phyloP scores from a whole-genome alignment of 2,113 vertebrate species.

The Rynchops niger region DNA sequence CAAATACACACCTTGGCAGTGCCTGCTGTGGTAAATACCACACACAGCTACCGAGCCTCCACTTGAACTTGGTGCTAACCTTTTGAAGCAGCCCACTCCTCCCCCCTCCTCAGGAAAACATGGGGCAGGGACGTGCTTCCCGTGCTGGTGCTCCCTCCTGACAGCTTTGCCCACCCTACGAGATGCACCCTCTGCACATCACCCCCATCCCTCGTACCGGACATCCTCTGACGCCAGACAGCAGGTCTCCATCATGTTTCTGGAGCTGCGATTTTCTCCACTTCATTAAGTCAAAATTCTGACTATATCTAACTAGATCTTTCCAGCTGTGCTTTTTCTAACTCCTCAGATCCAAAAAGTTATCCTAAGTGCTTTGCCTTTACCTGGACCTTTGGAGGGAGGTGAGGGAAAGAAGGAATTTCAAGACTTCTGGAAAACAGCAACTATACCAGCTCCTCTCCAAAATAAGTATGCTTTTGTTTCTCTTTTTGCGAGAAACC shows the following conservation, averaged over 20 bases:
- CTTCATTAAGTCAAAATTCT: background rate
- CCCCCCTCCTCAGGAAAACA: background rate
- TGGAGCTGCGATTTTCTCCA: background rate
- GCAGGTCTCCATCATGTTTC: background rate
- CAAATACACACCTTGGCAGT: background rate
- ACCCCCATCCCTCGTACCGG: accelerated
- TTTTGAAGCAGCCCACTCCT: background rate
- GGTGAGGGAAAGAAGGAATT: background rate
- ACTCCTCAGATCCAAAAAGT: background rate
- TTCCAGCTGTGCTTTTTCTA: background rate
- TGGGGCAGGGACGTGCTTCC: accelerated
- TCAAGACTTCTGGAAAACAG: background rate
- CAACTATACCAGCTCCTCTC: background rate
- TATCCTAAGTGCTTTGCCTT: background rate
- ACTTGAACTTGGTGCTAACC: background rate
- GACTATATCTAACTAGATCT: background rate
- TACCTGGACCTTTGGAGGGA: background rate
- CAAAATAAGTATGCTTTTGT: background rate
- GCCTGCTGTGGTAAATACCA: background rate
- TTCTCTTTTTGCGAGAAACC: background rate
- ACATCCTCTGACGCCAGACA: accelerated
- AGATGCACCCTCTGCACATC: background rate
- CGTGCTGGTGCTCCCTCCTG: accelerated
- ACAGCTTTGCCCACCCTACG: background rate
- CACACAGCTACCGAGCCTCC: background rate